These are phyloP conservation scores for Melanaphis sacchari DNA, from an alignment of 1,140 invertebrate genomes.

Conservation along the genomic window DNA sequence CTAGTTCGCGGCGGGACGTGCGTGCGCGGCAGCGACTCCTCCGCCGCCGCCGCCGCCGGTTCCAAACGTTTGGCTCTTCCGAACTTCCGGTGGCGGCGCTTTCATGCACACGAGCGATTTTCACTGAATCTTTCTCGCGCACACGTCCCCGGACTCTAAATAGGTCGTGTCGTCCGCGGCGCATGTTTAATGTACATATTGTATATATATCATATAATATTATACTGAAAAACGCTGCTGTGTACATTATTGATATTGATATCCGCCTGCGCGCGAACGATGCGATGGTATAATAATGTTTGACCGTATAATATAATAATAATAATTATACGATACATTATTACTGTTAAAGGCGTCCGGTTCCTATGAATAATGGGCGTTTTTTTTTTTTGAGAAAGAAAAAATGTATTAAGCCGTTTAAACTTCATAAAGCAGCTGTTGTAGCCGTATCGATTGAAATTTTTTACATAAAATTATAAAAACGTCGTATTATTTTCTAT, in stretches of 20 bases:
- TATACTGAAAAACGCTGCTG: background rate
- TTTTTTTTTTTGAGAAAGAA: background rate
- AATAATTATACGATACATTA: background rate
- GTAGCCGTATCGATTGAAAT: background rate
- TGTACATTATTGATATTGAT: background rate
- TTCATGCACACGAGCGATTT: background rate
- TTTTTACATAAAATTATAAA: background rate
- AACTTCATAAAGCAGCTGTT: background rate
- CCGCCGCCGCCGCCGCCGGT: background rate
- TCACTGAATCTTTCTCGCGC: background rate
- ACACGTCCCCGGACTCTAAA: background rate
- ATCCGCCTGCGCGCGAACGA: background rate
- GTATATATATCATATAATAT: background rate
- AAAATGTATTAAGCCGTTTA: background rate
- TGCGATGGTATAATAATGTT: background rate
- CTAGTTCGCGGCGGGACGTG: background rate
- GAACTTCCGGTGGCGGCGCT: background rate
- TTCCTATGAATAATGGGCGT: background rate
- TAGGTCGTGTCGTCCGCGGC: background rate
- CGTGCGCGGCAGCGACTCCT: background rate
- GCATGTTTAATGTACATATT: background rate
- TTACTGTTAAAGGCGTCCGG: background rate
- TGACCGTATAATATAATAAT: background rate
- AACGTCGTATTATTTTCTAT: background rate
- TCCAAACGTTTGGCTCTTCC: conserved; percentile 39